Conservation (phyloP, 2,888 invertebrate genomes). For the Timandra comae region DNA sequence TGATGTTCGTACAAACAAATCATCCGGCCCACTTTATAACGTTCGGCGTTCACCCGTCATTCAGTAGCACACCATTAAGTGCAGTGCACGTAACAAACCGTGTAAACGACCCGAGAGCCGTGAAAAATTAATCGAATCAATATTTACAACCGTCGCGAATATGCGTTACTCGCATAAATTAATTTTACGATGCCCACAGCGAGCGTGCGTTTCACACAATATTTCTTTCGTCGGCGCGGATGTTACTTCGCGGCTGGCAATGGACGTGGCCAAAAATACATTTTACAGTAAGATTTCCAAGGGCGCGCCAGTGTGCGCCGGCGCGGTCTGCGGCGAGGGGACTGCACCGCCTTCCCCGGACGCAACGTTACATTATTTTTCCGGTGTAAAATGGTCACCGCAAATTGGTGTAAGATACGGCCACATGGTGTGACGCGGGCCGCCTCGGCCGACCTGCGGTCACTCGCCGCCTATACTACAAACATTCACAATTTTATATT, state of each 20-base stretch:
- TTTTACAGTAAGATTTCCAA: slow-evolving; percentile 70
- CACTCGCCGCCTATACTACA: too few species aligned
- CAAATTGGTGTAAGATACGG: slow-evolving; percentile 20
- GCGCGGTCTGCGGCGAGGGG: slow-evolving; percentile 8
- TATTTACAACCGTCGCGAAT: slow-evolving; percentile 36
- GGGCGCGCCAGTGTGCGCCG: slow-evolving; percentile 39
- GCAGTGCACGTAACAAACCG: slow-evolving; percentile 1
- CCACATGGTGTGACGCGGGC: too few species aligned
- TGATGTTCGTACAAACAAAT: slow-evolving; percentile 14
- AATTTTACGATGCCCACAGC: slow-evolving; percentile 37
- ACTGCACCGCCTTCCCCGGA: slow-evolving; percentile 1
- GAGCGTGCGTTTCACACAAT: slow-evolving; percentile 41
- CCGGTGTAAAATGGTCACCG: slow-evolving; percentile 48
- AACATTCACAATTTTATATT: too few species aligned
- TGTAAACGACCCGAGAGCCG: slow-evolving; percentile 5
- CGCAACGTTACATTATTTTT: slow-evolving; percentile 46
- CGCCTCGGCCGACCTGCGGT: too few species aligned
- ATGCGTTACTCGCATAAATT: slow-evolving; percentile 36
- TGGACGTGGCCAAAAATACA: slow-evolving; percentile 67
- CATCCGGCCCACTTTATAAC: slow-evolving; percentile 17
- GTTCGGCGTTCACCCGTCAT: slow-evolving; percentile 3
- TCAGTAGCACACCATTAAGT: not conserved
- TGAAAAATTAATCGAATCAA: slow-evolving; percentile 25
- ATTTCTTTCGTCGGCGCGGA: slow-evolving; percentile 56
- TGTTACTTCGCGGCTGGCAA: slow-evolving; percentile 66